Evolutionary conservation across 2,797 vertebrate species (phyloP).

Genomic region (Enteromius afrohamiltoni): DNA sequence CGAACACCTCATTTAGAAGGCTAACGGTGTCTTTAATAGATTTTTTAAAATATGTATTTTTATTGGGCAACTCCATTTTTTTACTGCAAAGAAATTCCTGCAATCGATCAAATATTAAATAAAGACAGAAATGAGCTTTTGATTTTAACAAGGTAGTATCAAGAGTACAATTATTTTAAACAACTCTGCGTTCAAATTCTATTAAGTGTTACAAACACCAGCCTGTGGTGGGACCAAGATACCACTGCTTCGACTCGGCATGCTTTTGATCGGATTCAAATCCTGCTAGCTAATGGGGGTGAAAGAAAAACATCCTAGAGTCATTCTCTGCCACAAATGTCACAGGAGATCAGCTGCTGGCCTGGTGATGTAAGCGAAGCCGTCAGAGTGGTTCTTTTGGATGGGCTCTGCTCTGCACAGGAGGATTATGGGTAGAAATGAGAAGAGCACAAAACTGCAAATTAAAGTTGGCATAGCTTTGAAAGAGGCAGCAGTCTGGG

Average conservation of each 20-base stretch:
- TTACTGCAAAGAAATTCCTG: not conserved
- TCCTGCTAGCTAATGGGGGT: constrained; percentile 49
- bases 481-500: constrained; percentile 36
- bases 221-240: constrained; percentile 1
- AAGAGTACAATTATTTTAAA: constrained; percentile 22
- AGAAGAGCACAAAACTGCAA: constrained; percentile 51
- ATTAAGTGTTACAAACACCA: constrained; percentile 8
- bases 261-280: constrained; percentile 53
- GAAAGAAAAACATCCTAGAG: constrained; percentile 51
- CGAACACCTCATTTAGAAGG: not conserved
- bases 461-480: constrained; percentile 68
- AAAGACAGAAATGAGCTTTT: not conserved
- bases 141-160: constrained; percentile 2
- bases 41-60: not conserved
- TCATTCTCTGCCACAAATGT: constrained; percentile 49
- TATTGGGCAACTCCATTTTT: not conserved
- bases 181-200: not conserved
- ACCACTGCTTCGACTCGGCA: not conserved
- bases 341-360: constrained; percentile 46
- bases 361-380: constrained; percentile 39
- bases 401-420: constrained; percentile 40
- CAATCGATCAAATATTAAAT: not conserved
- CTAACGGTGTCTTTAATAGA: not conserved
- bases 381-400: constrained; percentile 26
- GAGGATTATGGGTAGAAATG: constrained; percentile 50